Conservation (phyloP, 2,113 vertebrate species). For the Syngnathoides biaculeatus region DNA sequence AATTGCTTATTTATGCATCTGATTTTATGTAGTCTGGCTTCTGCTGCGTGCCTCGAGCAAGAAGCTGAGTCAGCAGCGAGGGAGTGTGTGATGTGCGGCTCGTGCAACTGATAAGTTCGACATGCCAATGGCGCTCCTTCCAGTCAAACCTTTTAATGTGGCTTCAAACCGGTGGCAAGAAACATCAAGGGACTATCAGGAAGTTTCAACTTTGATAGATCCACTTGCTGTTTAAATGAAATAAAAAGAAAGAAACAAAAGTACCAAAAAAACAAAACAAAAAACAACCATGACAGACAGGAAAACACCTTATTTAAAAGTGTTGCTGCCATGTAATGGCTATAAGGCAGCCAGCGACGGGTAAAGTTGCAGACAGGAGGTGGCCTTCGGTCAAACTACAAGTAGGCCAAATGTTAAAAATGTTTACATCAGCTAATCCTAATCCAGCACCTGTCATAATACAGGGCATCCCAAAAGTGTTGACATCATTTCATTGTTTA, state of each 20-base stretch:
- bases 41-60: slow-evolving; percentile 36
- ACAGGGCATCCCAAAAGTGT: neutral
- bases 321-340: slow-evolving; percentile 33
- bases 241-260: neutral
- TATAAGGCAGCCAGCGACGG: neutral
- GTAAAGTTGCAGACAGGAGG: slow-evolving; percentile 48
- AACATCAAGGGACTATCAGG: slow-evolving; percentile 44
- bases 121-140: slow-evolving; percentile 57
- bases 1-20: slow-evolving; percentile 27
- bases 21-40: slow-evolving; percentile 5
- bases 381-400: slow-evolving; percentile 44
- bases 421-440: neutral
- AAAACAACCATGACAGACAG: slow-evolving; percentile 15
- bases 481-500: neutral
- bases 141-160: slow-evolving; percentile 27
- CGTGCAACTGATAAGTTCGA: slow-evolving; percentile 47
- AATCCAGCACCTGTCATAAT: neutral
- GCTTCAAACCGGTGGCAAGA: slow-evolving; percentile 11
- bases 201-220: slow-evolving; percentile 34
- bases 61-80: slow-evolving; percentile 41
- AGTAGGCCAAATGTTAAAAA: neutral
- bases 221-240: slow-evolving; percentile 30
- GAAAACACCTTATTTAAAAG: slow-evolving; percentile 37
- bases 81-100: slow-evolving; percentile 43
- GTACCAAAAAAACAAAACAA: neutral